A percentile compares a stretch with the other conserved stretches of the same genome.
phyloP scores from a whole-genome alignment of 2,113 vertebrate species.

The Toxotes jaculatrix region DNA sequence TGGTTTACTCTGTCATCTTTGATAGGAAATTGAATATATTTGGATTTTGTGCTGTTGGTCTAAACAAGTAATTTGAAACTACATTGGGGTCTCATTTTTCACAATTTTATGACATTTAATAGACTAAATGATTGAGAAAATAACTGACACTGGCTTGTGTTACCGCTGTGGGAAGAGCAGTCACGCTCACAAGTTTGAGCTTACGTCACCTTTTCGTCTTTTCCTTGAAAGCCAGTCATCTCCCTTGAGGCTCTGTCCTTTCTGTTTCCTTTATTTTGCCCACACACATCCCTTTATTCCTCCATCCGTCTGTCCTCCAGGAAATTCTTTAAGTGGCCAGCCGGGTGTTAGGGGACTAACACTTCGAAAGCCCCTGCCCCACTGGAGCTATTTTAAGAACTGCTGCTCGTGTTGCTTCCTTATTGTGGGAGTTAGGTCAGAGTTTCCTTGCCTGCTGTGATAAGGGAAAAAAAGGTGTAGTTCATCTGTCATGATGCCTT shows the following conservation, averaged over 20 bases:
- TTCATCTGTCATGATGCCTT: neutral
- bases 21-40: too few species aligned
- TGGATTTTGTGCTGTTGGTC: too few species aligned
- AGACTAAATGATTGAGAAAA: neutral
- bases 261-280: neutral
- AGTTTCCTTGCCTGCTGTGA: constrained; percentile 14
- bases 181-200: neutral
- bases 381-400: constrained; percentile 57
- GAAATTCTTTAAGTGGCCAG: constrained; percentile 20
- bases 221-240: constrained; percentile 16
- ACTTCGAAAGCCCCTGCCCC: constrained; percentile 7
- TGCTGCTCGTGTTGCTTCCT: constrained; percentile 30
- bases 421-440: constrained; percentile 16
- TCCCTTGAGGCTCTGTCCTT: constrained; percentile 1
- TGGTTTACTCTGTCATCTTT: neutral
- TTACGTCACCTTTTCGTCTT: neutral
- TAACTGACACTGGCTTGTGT: neutral
- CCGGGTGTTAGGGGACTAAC: constrained; percentile 27
- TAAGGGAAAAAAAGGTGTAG: neutral
- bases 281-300: constrained; percentile 1
- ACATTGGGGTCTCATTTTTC: too few species aligned
- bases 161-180: neutral
- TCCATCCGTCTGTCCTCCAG: constrained; percentile 5
- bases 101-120: neutral
- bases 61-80: too few species aligned